Evolutionary conservation across 37 sponge, comb jelly and placozoan species (phyloP).

Genomic region (Halisarca cf. caerulea): DNA sequence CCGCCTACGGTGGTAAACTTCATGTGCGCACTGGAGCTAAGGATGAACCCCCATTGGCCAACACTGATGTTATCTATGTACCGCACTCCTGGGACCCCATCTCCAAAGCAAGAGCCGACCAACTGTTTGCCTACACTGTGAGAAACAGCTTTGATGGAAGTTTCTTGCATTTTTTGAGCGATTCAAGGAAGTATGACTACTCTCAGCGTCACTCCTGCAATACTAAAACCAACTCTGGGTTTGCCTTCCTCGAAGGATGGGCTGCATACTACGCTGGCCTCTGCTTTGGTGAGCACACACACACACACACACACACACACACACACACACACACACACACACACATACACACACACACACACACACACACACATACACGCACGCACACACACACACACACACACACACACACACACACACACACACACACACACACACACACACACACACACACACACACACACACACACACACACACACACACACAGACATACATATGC

Average conservation of each 20-base stretch:
- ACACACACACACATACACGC: too few species aligned
- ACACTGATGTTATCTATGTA: background rate
- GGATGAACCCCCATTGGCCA: background rate
- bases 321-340: too few species aligned
- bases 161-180: background rate
- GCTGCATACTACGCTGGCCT: slow-evolving; percentile 14
- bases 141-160: slow-evolving; percentile 29
- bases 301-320: too few species aligned
- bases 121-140: slow-evolving; percentile 33
- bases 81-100: background rate
- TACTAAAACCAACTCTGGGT: slow-evolving; percentile 13
- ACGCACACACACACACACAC: too few species aligned
- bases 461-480: too few species aligned
- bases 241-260: slow-evolving; percentile 44
- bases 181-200: background rate
- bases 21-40: slow-evolving; percentile 5
- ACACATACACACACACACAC: too few species aligned
- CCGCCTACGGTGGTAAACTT: background rate
- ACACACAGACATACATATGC: too few species aligned
- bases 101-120: background rate
- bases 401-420: too few species aligned
- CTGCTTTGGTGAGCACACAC: background rate
- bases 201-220: background rate
- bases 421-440: too few species aligned
- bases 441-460: too few species aligned